phyloP scores from a whole-genome alignment of 2,797 vertebrate species.

The Peromyscus aztecus region DNA sequence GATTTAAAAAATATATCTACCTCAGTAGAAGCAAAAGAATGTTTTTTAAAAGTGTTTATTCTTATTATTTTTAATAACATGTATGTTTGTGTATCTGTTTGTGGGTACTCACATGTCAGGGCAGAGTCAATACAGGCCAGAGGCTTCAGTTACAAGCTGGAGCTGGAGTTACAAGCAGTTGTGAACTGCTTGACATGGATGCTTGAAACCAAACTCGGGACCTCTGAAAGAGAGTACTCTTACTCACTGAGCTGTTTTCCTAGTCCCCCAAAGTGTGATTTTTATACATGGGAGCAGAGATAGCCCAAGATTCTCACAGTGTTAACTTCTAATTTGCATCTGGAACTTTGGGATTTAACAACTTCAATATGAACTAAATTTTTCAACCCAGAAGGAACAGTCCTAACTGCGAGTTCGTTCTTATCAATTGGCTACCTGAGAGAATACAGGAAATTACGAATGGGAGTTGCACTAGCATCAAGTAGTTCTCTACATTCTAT shows the following conservation, averaged over 20 bases:
- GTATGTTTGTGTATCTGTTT: background rate
- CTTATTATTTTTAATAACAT: background rate
- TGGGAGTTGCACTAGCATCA: background rate
- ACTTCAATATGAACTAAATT: slow-evolving; percentile 21
- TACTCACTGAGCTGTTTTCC: background rate
- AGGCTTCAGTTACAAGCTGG: background rate
- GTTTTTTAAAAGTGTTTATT: background rate
- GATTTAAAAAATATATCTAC: background rate
- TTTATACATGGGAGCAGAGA: background rate
- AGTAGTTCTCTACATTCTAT: slow-evolving; percentile 38
- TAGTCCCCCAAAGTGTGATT: background rate
- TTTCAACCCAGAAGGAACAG: slow-evolving; percentile 40
- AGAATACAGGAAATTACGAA: slow-evolving; percentile 17
- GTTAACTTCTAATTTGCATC: slow-evolving; percentile 1
- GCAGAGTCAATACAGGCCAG: background rate
- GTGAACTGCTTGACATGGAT: background rate
- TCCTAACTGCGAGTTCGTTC: background rate
- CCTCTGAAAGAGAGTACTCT: background rate
- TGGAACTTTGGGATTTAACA: slow-evolving; percentile 23
- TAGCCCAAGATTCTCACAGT: background rate
- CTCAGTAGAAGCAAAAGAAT: background rate
- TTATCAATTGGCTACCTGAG: slow-evolving; percentile 41
- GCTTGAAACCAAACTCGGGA: background rate
- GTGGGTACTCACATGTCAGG: background rate
- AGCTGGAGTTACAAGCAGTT: background rate